phyloP scores from a whole-genome alignment of 2,888 invertebrate genomes.

The Priapulus caudatus region DNA sequence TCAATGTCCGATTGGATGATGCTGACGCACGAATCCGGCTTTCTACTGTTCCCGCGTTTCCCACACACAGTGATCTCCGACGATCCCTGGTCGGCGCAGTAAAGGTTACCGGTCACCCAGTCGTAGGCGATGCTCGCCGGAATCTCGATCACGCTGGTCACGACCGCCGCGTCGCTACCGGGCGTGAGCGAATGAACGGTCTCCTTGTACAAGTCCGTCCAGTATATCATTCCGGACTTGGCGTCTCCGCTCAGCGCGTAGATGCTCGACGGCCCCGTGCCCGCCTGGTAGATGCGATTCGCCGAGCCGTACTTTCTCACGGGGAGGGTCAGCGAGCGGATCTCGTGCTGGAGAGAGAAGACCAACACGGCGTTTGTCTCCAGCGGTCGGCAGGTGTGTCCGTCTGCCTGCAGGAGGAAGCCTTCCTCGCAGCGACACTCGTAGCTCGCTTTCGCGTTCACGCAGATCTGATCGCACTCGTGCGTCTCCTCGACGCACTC shows the following conservation, averaged over 20 bases:
- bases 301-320: neutral
- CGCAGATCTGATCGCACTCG: neutral
- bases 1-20: neutral
- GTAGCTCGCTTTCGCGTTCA: neutral
- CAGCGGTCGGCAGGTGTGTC: neutral
- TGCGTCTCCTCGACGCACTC: neutral
- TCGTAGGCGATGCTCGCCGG: neutral
- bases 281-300: neutral
- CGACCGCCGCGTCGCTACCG: neutral
- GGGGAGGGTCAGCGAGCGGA: neutral
- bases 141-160: neutral
- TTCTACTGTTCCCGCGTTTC: neutral
- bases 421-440: neutral
- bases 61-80: neutral
- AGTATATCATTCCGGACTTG: neutral
- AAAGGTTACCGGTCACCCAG: neutral
- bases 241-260: neutral
- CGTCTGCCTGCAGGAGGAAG: neutral
- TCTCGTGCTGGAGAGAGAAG: neutral
- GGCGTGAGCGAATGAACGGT: neutral
- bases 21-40: no score
- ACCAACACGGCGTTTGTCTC: neutral
- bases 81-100: neutral
- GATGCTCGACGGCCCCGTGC: neutral
- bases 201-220: neutral